Conservation (phyloP, 2,888 invertebrate species). For the Zygaena filipendulae region DNA sequence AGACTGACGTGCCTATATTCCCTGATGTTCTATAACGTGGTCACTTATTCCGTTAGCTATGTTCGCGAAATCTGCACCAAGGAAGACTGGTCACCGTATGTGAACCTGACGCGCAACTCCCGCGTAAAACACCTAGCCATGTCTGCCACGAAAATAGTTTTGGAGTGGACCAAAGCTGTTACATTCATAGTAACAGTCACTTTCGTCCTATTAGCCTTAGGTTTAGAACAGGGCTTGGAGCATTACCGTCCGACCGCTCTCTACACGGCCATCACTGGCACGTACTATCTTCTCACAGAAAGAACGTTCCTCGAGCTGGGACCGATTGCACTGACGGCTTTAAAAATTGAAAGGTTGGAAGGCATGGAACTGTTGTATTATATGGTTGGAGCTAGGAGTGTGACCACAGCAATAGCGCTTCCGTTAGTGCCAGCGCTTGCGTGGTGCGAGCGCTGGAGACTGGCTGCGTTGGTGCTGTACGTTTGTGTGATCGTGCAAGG, state of each 20-base stretch:
- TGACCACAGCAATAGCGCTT: constrained; percentile 68
- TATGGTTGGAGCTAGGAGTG: constrained; percentile 71
- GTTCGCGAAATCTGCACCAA: constrained; percentile 78
- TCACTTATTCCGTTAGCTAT: constrained; percentile 81
- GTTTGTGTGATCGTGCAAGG: constrained; percentile 73
- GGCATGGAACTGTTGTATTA: constrained; percentile 78
- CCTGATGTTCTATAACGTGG: constrained; percentile 84
- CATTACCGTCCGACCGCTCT: constrained; percentile 76
- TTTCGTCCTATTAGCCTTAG: constrained; percentile 79
- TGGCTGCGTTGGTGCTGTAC: constrained; percentile 70
- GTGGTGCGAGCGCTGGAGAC: constrained; percentile 66
- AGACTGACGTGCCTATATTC: constrained; percentile 78
- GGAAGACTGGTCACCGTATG: constrained; percentile 82
- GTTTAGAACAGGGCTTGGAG: constrained; percentile 78
- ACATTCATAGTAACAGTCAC: constrained; percentile 82
- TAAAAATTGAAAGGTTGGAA: constrained; percentile 73
- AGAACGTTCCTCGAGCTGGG: constrained; percentile 76
- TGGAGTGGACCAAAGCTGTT: constrained; percentile 85
- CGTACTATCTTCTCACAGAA: constrained; percentile 78
- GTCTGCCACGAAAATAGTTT: constrained; percentile 82
- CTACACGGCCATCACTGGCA: constrained; percentile 74
- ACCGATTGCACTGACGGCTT: constrained; percentile 64
- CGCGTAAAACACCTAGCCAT: constrained; percentile 82
- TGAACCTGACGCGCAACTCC: constrained; percentile 77
- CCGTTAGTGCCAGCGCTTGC: constrained; percentile 67